A percentile compares a stretch with the other conserved stretches of the same genome.
These are phyloP conservation scores for Strigamia crassipes DNA, from an alignment of 2,888 invertebrate species.

Conservation along the genomic window DNA sequence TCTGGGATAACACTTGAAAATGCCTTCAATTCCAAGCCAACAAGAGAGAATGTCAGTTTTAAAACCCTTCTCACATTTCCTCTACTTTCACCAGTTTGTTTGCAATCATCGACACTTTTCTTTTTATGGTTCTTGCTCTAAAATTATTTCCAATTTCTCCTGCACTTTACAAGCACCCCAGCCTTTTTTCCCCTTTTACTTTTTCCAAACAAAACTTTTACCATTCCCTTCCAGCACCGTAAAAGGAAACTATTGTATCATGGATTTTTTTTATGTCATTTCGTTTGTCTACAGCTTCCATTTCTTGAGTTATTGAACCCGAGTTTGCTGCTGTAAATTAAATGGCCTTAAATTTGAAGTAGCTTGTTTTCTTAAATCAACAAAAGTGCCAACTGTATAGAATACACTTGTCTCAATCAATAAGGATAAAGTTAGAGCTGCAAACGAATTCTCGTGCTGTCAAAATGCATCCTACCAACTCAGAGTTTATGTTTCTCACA, in stretches of 20 bases:
- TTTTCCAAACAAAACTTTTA: background rate
- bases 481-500: background rate
- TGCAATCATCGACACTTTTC: slow-evolving; percentile 42
- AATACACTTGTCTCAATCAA: slow-evolving; percentile 39
- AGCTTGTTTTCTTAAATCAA: slow-evolving; percentile 40
- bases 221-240: background rate
- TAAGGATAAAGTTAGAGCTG: background rate
- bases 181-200: background rate
- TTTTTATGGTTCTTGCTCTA: slow-evolving; percentile 39
- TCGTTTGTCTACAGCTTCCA: background rate
- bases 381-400: background rate
- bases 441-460: slow-evolving; percentile 1
- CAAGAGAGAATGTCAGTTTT: slow-evolving; percentile 40
- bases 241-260: slow-evolving; percentile 28
- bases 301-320: background rate
- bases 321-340: background rate
- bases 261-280: background rate
- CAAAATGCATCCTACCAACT: slow-evolving; percentile 12
- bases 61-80: slow-evolving; percentile 40
- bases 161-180: slow-evolving; percentile 23
- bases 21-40: slow-evolving; percentile 38
- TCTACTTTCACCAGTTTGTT: slow-evolving; percentile 39
- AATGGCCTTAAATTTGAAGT: slow-evolving; percentile 4
- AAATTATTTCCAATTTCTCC: slow-evolving; percentile 33
- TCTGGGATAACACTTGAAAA: slow-evolving; percentile 42